These are phyloP conservation scores for Sebastes cheni DNA, from an alignment of 2,797 vertebrate species.

Conservation along the genomic window DNA sequence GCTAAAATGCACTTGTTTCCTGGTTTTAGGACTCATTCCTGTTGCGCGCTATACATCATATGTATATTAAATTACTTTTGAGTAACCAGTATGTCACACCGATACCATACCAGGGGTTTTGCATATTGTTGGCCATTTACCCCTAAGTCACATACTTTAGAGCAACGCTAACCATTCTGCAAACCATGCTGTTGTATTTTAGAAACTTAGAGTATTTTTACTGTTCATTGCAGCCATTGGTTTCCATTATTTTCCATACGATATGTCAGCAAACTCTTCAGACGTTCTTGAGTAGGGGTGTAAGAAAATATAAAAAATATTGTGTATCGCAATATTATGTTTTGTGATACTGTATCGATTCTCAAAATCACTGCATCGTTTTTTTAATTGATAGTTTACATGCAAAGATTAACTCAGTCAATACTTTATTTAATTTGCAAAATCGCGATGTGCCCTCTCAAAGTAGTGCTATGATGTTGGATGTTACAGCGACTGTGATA, in stretches of 20 bases:
- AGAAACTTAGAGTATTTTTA: not conserved
- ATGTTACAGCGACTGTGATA: too few species aligned
- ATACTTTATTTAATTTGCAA: too few species aligned
- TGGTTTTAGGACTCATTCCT: too few species aligned
- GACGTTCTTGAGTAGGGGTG: not conserved
- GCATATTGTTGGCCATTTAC: not conserved
- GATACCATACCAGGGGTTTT: not conserved
- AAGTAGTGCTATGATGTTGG: too few species aligned
- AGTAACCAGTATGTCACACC: too few species aligned
- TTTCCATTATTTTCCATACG: not conserved
- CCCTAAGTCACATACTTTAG: not conserved
- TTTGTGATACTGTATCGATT: too few species aligned
- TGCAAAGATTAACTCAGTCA: too few species aligned
- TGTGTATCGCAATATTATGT: too few species aligned
- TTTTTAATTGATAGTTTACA: too few species aligned
- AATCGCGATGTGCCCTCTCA: too few species aligned
- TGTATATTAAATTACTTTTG: not conserved
- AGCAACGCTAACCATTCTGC: not conserved
- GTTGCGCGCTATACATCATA: not conserved
- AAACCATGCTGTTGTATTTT: not conserved
- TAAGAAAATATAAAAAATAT: too few species aligned
- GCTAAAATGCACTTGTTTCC: accelerated
- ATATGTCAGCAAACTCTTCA: not conserved
- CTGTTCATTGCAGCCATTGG: not conserved
- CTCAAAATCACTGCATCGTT: too few species aligned